Percentiles rank a stretch among this genome's conserved stretches.
Conservation (phyloP, 2,888 invertebrate genomes). For the Harpagoxenus sublaevis region DNA sequence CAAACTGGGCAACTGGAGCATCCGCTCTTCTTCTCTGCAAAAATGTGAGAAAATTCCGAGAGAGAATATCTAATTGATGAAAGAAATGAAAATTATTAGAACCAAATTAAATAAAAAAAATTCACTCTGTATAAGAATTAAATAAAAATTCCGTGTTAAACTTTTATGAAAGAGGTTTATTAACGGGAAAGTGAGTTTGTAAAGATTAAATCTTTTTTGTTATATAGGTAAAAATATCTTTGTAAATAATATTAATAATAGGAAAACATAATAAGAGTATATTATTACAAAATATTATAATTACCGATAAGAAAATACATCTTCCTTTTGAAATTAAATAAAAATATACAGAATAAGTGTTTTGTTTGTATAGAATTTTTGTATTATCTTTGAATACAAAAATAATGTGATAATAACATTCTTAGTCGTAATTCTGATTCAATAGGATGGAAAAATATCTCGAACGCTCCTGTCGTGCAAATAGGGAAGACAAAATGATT, state of each 20-base stretch:
- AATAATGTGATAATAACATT: slow-evolving; percentile 22
- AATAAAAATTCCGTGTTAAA: neutral
- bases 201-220: neutral
- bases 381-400: neutral
- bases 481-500: slow-evolving; percentile 58
- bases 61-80: slow-evolving; percentile 22
- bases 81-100: slow-evolving; percentile 14
- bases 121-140: neutral
- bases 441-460: slow-evolving; percentile 45
- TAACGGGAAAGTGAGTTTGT: neutral
- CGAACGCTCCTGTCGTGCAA: slow-evolving; percentile 30
- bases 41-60: neutral
- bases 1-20: slow-evolving; percentile 41
- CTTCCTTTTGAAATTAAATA: neutral
- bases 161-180: neutral
- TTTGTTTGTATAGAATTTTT: neutral
- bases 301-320: neutral
- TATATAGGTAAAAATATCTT: neutral
- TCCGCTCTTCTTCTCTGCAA: neutral
- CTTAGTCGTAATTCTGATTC: slow-evolving; percentile 16
- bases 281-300: neutral
- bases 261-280: neutral
- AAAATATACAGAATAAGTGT: neutral
- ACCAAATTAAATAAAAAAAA: neutral
- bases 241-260: neutral